Percentiles rank a stretch among this genome's conserved stretches.
phyloP scores from a whole-genome alignment of 2,888 invertebrate species.

The Macrosoma leucophasiata region DNA sequence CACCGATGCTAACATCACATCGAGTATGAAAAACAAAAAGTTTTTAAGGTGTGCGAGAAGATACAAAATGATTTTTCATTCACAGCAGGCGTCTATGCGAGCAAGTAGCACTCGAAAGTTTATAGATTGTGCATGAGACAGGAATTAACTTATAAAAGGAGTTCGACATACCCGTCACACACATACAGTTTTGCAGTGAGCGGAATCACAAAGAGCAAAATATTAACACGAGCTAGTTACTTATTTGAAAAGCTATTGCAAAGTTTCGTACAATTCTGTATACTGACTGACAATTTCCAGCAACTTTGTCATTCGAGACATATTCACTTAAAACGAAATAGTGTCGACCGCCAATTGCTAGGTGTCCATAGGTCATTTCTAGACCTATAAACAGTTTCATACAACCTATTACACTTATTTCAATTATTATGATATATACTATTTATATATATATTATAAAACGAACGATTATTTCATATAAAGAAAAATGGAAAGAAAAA shows the following conservation, averaged over 20 bases:
- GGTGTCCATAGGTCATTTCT: too few relatives aligned
- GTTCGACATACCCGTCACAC: constrained; percentile 51
- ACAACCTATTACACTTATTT: too few relatives aligned
- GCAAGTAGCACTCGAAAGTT: constrained; percentile 50
- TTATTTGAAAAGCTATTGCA: constrained; percentile 62
- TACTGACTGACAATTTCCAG: constrained; percentile 42
- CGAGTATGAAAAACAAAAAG: constrained; percentile 9
- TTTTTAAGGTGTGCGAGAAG: constrained; percentile 2
- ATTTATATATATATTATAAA: too few relatives aligned
- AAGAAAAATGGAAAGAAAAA: too few relatives aligned
- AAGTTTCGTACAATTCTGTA: constrained; percentile 57
- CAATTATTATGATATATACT: too few relatives aligned
- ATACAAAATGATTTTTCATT: constrained; percentile 36
- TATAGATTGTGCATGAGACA: constrained; percentile 61
- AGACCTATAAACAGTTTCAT: too few relatives aligned
- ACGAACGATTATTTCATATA: too few relatives aligned
- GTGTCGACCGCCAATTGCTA: too few relatives aligned
- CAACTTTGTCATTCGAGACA: constrained; percentile 54
- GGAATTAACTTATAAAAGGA: constrained; percentile 66
- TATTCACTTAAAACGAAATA: too few relatives aligned
- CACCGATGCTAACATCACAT: constrained; percentile 1
- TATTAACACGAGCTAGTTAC: constrained; percentile 65
- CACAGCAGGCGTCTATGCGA: constrained; percentile 35
- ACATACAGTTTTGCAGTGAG: constrained; percentile 40
- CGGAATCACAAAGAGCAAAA: constrained; percentile 63